A percentile compares a stretch with the other conserved stretches of the same genome.
Evolutionary conservation across 2,797 vertebrate genomes (phyloP).

Genomic region (Galaxias olidus): DNA sequence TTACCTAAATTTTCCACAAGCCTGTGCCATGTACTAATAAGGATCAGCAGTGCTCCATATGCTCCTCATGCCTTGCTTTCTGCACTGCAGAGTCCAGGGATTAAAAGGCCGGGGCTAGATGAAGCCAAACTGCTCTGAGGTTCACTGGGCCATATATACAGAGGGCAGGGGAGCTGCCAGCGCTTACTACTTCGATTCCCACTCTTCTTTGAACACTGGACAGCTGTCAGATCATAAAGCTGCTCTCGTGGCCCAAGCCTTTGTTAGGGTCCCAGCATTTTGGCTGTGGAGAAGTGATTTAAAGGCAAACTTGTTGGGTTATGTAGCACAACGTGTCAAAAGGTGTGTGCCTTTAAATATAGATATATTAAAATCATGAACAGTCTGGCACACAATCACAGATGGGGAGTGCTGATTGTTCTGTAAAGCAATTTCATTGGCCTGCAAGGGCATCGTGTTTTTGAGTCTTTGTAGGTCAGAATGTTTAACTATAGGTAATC

Average conservation of each 20-base stretch:
- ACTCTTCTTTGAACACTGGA: constrained; percentile 16
- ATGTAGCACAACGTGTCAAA: not conserved
- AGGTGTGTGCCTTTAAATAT: not conserved
- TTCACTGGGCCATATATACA: constrained; percentile 47
- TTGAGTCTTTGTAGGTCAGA: not conserved
- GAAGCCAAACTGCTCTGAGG: constrained; percentile 64
- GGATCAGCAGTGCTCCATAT: constrained; percentile 60
- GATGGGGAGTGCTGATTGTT: constrained; percentile 4
- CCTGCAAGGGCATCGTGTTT: constrained; percentile 2
- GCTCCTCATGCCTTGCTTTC: constrained; percentile 62
- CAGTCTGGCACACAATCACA: not conserved
- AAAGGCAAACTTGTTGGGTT: not conserved
- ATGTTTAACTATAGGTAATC: constrained; percentile 30
- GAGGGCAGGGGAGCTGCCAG: constrained; percentile 20
- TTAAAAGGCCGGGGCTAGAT: constrained; percentile 66
- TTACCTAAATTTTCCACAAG: constrained; percentile 58
- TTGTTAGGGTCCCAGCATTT: not conserved
- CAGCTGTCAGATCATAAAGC: not conserved
- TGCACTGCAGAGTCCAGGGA: constrained; percentile 68
- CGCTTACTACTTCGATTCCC: constrained; percentile 27
- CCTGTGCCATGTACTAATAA: constrained; percentile 65
- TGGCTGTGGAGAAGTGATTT: not conserved
- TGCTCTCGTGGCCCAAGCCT: not conserved
- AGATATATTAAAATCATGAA: not conserved
- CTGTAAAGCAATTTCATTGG: not conserved